Conservation (phyloP, 2,888 invertebrate species). For the Zhuqinia jingwanae region DNA sequence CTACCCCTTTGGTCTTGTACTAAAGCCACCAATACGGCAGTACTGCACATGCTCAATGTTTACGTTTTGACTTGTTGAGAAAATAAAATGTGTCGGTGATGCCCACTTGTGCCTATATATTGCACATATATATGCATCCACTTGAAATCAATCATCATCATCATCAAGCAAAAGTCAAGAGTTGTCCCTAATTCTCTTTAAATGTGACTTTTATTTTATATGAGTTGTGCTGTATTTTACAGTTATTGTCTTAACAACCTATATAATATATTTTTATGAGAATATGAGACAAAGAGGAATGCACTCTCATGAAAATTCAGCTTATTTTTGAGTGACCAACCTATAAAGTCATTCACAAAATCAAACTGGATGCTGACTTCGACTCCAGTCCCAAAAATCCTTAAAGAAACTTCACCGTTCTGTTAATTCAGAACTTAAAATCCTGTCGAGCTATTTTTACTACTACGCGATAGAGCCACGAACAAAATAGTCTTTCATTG, state of each 20-base stretch:
- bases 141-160: constrained; percentile 9
- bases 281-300: not conserved
- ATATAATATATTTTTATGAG: not conserved
- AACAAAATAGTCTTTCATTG: too few species aligned
- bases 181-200: not conserved
- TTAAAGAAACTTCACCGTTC: not conserved
- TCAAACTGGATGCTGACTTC: not conserved
- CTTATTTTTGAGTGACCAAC: constrained; percentile 31
- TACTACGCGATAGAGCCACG: too few species aligned
- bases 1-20: constrained; percentile 31
- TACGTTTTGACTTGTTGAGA: constrained; percentile 20
- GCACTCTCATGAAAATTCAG: not conserved
- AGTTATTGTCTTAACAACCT: constrained; percentile 7
- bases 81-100: not conserved
- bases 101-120: not conserved
- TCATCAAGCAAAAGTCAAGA: not conserved
- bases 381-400: not conserved
- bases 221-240: not conserved
- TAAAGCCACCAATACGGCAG: not conserved
- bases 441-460: not conserved
- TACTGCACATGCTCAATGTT: not conserved
- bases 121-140: not conserved
- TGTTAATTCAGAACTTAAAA: not conserved
- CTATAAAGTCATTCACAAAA: constrained; percentile 24
- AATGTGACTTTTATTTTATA: not conserved